These are phyloP conservation scores for Champsocephalus esox DNA, from an alignment of 2,797 vertebrate species.

Conservation along the genomic window DNA sequence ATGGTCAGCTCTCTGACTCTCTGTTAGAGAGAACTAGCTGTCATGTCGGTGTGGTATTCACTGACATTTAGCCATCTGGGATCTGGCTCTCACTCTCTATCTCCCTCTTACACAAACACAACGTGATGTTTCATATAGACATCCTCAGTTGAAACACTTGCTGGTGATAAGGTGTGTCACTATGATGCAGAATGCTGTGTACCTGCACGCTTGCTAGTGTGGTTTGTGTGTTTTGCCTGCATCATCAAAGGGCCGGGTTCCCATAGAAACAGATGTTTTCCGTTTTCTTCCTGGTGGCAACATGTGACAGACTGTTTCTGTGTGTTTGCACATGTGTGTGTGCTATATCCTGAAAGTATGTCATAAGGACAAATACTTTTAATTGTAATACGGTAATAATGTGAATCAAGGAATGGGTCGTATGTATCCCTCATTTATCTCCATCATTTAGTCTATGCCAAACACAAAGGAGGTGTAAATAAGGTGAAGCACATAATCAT, in stretches of 20 bases:
- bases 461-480: conserved; percentile 17
- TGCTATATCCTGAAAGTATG: conserved; percentile 24
- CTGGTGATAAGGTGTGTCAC: conserved; percentile 40
- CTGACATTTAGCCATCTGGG: conserved; percentile 83
- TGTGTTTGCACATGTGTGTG: conserved; percentile 10
- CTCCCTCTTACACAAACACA: conserved; percentile 21
- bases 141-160: conserved; percentile 33
- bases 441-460: background rate
- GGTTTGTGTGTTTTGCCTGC: conserved; percentile 54
- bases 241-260: conserved; percentile 74
- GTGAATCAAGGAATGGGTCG: conserved; percentile 24
- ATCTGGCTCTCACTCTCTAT: conserved; percentile 52
- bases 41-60: conserved; percentile 74
- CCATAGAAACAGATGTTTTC: conserved; percentile 82
- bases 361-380: conserved; percentile 20
- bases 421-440: conserved; percentile 40
- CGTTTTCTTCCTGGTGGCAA: conserved; percentile 56
- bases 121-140: conserved; percentile 26
- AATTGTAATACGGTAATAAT: conserved; percentile 38
- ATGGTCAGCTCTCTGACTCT: conserved; percentile 27
- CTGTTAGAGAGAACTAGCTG: conserved; percentile 55
- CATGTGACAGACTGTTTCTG: conserved; percentile 56
- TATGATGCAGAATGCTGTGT: conserved; percentile 37
- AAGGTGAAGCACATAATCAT: conserved; percentile 8
- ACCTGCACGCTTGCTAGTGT: conserved; percentile 13